A percentile compares a stretch with the other conserved stretches of the same genome.
Evolutionary conservation across 2,797 vertebrate genomes (phyloP).

Genomic region (Erethizon dorsatum): DNA sequence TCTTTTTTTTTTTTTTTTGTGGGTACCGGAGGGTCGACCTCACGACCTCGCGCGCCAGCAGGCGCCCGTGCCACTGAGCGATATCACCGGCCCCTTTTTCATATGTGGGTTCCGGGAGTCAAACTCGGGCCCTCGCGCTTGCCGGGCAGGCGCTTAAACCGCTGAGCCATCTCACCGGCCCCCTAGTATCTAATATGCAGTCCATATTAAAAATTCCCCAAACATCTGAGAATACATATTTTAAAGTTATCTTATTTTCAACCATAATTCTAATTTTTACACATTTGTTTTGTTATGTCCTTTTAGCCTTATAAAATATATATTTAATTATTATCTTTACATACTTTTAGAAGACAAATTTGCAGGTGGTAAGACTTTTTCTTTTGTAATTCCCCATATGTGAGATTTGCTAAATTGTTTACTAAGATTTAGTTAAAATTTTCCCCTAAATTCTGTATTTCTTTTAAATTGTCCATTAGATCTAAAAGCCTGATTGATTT

Average conservation of each 20-base stretch:
- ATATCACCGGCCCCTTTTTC: too few species aligned
- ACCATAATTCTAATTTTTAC: neutral
- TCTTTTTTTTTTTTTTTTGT: too few species aligned
- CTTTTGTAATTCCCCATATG: neutral
- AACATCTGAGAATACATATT: neutral
- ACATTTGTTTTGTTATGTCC: neutral
- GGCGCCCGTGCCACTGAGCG: too few species aligned
- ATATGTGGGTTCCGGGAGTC: too few species aligned
- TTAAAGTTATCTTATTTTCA: conserved; percentile 22
- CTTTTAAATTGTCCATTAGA: neutral
- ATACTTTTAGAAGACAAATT: neutral
- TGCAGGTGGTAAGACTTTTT: neutral
- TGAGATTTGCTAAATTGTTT: neutral
- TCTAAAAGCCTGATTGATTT: neutral
- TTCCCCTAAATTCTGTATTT: neutral
- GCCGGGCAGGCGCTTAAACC: too few species aligned
- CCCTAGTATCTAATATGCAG: neutral
- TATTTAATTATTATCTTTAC: neutral
- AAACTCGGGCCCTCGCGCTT: too few species aligned
- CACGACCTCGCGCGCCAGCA: too few species aligned
- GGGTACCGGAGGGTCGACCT: too few species aligned
- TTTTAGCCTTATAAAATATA: neutral
- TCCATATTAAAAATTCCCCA: neutral
- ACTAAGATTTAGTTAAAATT: neutral
- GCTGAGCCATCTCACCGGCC: too few species aligned